Conservation (phyloP, 2,797 vertebrate species). For the Poeciliopsis presidionis region DNA sequence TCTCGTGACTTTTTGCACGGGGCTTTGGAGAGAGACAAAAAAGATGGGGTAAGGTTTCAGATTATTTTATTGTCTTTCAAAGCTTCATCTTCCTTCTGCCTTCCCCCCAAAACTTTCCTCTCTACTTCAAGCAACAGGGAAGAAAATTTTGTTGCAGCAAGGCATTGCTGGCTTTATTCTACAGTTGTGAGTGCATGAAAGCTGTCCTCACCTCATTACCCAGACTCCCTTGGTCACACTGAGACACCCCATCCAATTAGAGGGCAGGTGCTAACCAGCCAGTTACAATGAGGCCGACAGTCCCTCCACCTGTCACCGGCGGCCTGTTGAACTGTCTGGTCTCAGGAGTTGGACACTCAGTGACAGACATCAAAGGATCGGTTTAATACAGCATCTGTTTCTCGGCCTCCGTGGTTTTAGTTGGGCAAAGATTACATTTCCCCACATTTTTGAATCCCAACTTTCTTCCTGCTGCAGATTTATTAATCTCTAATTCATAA, state of each 20-base stretch:
- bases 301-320: conserved; percentile 54
- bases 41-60: conserved; percentile 89
- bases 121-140: conserved; percentile 33
- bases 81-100: conserved; percentile 38
- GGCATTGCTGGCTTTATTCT: conserved; percentile 39
- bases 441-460: not conserved
- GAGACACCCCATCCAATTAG: conserved; percentile 71
- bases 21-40: conserved; percentile 97
- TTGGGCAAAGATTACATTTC: conserved; percentile 10
- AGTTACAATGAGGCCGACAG: conserved; percentile 63
- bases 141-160: conserved; percentile 44
- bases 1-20: conserved; percentile 96
- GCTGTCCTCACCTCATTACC: conserved; percentile 67
- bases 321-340: conserved; percentile 25
- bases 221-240: conserved; percentile 56
- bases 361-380: conserved; percentile 44
- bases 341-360: conserved; percentile 18
- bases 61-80: conserved; percentile 42
- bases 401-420: not conserved
- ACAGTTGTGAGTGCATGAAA: conserved; percentile 55
- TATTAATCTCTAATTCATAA: not conserved
- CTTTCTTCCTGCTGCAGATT: conserved; percentile 15
- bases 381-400: conserved; percentile 38
- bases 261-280: conserved; percentile 42
- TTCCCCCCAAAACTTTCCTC: conserved; percentile 1